These are phyloP conservation scores for Halcyon badia DNA, from an alignment of 2,797 vertebrate genomes.

Conservation along the genomic window DNA sequence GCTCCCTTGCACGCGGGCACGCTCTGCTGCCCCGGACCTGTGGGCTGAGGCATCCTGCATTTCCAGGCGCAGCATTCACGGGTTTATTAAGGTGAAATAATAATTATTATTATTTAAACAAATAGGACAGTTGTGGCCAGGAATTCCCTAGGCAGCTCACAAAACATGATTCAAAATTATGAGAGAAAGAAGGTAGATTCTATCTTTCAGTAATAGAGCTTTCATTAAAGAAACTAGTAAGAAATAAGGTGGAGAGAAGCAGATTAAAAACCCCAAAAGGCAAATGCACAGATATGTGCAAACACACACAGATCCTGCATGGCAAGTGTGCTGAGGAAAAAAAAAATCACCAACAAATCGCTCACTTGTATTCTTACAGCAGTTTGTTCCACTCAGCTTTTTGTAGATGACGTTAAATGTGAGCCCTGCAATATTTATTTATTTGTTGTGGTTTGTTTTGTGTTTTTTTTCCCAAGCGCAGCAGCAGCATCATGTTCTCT, in stretches of 20 bases:
- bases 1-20: accelerated
- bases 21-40: not conserved
- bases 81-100: not conserved
- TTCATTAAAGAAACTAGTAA: conserved; percentile 1
- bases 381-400: conserved; percentile 27
- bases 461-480: not conserved
- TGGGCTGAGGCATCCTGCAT: not conserved
- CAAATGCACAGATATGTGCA: not conserved
- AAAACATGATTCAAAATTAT: conserved; percentile 15
- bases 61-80: not conserved
- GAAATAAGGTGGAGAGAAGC: not conserved
- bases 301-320: not conserved
- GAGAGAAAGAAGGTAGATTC: not conserved
- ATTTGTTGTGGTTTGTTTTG: not conserved
- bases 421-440: conserved; percentile 26
- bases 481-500: conserved; percentile 50
- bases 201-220: not conserved
- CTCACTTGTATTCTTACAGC: not conserved
- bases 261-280: not conserved
- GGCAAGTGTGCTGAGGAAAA: not conserved
- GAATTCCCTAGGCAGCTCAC: not conserved
- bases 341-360: not conserved
- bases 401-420: conserved; percentile 23
- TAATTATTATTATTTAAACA: not conserved
- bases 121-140: not conserved